Conservation (phyloP, 1,140 invertebrate species). For the Drosophila biarmipes region DNA sequence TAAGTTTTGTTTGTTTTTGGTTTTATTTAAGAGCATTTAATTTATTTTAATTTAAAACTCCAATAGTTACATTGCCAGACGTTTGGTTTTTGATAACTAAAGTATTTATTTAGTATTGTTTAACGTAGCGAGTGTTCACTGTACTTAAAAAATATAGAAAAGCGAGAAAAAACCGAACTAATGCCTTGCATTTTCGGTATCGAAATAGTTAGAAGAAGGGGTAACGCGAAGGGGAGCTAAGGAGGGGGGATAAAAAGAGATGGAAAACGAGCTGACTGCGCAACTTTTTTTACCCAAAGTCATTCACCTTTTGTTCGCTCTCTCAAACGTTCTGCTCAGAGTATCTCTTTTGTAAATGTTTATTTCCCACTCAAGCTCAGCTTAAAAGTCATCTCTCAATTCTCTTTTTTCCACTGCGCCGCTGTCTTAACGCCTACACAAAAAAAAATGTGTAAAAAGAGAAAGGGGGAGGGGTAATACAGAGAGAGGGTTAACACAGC, state of each 20-base stretch:
- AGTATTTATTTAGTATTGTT: neutral
- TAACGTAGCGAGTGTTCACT: neutral
- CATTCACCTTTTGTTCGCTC: constrained; percentile 66
- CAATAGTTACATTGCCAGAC: no score
- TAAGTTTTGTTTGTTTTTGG: no score
- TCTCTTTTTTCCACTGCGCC: constrained; percentile 36
- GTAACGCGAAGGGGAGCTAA: neutral
- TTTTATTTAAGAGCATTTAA: no score
- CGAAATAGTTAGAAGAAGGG: constrained; percentile 44
- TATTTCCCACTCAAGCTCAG: constrained; percentile 16
- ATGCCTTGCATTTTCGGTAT: constrained; percentile 62
- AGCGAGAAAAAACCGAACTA: constrained; percentile 31
- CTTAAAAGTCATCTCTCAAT: constrained; percentile 13
- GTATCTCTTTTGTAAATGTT: neutral
- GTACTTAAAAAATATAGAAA: constrained; percentile 4
- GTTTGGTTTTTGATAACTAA: neutral
- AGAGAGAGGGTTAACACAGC: constrained; percentile 10
- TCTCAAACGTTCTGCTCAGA: constrained; percentile 30
- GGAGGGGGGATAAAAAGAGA: constrained; percentile 17
- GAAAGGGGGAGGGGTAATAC: neutral
- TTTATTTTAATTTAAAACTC: no score
- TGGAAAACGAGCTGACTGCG: constrained; percentile 33
- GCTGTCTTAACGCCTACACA: constrained; percentile 66
- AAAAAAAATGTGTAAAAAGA: constrained; percentile 7
- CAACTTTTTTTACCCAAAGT: constrained; percentile 42